Evolutionary conservation across 1,140 invertebrate species (phyloP).

Genomic region (Mercenaria mercenaria): DNA sequence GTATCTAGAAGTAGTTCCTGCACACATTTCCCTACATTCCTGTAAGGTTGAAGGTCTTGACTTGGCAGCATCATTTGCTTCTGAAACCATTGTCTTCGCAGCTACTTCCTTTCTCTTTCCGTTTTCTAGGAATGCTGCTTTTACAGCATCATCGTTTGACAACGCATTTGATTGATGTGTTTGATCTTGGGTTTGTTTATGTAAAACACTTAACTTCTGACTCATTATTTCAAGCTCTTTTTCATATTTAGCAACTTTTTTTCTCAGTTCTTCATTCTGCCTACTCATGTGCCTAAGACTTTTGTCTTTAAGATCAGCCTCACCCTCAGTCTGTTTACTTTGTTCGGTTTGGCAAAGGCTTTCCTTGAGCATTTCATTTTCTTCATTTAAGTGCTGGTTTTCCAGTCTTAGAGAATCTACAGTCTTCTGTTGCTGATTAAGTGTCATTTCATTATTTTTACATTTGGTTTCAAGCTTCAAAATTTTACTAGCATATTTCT

Average conservation of each 20-base stretch:
- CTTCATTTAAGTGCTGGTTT: not conserved
- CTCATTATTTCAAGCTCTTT: not conserved
- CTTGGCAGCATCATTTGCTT: not conserved
- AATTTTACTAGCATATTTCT: slow-evolving; percentile 34
- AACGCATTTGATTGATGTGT: not conserved
- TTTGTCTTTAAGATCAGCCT: not conserved
- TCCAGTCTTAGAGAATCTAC: not conserved
- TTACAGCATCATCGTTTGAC: not conserved
- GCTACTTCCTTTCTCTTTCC: not conserved
- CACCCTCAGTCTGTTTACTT: not conserved
- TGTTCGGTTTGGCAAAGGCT: not conserved
- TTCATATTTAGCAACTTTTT: not conserved
- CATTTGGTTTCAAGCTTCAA: slow-evolving; percentile 42
- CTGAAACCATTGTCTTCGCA: not conserved
- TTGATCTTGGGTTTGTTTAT: not conserved
- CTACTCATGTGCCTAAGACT: not conserved
- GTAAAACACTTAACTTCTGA: not conserved
- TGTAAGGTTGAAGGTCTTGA: not conserved
- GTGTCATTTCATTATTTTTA: slow-evolving; percentile 14
- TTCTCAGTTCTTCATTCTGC: not conserved
- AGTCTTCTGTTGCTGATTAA: not conserved
- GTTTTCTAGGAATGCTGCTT: not conserved
- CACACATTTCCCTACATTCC: slow-evolving; percentile 5
- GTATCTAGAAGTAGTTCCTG: not conserved
- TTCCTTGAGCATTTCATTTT: not conserved